Percentiles rank a stretch among this genome's conserved stretches.
Conservation (phyloP, 2,113 vertebrate genomes). For the Pao palembangensis region DNA sequence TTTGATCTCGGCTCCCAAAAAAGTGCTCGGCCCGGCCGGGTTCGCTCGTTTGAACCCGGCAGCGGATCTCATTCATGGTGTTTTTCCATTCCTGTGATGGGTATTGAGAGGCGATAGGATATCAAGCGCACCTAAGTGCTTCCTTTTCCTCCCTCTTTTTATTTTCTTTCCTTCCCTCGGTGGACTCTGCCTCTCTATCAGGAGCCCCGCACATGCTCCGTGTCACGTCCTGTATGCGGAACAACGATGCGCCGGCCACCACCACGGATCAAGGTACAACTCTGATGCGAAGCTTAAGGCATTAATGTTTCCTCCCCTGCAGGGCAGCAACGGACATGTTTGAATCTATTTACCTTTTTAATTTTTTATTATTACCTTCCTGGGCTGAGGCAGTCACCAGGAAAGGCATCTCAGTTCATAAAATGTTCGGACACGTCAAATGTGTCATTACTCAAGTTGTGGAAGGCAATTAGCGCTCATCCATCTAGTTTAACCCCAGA, state of each 20-base stretch:
- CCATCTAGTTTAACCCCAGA: constrained; percentile 4
- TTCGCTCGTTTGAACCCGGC: constrained; percentile 21
- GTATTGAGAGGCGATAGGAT: constrained; percentile 65
- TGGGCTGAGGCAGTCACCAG: too few species aligned
- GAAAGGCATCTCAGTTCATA: too few species aligned
- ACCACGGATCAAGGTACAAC: constrained; percentile 42
- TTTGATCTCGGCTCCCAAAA: constrained; percentile 57
- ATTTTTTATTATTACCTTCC: too few species aligned
- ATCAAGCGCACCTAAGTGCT: constrained; percentile 73
- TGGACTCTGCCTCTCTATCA: constrained; percentile 59
- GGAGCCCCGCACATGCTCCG: constrained; percentile 61
- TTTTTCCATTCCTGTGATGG: constrained; percentile 66
- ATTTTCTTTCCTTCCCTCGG: constrained; percentile 71
- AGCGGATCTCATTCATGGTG: constrained; percentile 47
- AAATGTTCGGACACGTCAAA: neutral
- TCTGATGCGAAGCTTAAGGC: constrained; percentile 17
- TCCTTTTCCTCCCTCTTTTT: constrained; percentile 70
- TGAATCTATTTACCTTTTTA: too few species aligned
- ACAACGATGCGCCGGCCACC: constrained; percentile 29
- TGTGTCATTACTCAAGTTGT: neutral
- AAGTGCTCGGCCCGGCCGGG: constrained; percentile 1
- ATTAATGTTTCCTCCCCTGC: constrained; percentile 20
- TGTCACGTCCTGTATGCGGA: constrained; percentile 65
- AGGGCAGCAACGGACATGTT: constrained; percentile 9
- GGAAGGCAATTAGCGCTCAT: neutral